Conservation (phyloP, 2,113 vertebrate genomes). For the Motacilla tschutschensis region DNA sequence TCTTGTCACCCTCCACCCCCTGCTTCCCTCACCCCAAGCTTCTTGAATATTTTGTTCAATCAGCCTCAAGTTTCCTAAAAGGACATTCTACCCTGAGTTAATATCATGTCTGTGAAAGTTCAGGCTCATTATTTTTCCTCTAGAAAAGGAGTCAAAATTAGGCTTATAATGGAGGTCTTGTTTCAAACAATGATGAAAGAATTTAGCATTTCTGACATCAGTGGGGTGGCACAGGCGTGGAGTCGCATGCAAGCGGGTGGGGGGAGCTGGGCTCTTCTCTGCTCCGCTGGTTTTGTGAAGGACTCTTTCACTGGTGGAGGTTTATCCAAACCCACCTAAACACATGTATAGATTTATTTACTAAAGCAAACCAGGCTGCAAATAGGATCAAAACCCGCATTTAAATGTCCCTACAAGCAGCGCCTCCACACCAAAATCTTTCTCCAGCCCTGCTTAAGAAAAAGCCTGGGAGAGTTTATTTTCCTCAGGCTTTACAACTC, state of each 20-base stretch:
- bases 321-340: constrained; percentile 34
- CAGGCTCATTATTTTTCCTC: constrained; percentile 34
- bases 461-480: constrained; percentile 37
- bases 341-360: constrained; percentile 36
- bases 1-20: background rate
- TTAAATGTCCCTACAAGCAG: background rate
- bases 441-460: background rate
- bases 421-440: background rate
- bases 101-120: constrained; percentile 11
- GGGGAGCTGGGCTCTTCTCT: background rate
- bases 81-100: background rate
- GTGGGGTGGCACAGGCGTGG: background rate
- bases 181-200: constrained; percentile 37
- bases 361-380: constrained; percentile 25
- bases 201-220: constrained; percentile 21
- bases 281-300: background rate
- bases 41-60: background rate
- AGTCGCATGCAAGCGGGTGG: rapidly evolving
- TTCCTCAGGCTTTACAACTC: constrained; percentile 49
- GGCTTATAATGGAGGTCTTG: constrained; percentile 47
- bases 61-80: constrained; percentile 4
- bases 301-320: constrained; percentile 14
- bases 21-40: background rate
- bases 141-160: constrained; percentile 4
- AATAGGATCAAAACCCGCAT: background rate